Base-by-base conservation (phyloP, 1,140 invertebrate species). In the Drosophila leontia region DNA sequence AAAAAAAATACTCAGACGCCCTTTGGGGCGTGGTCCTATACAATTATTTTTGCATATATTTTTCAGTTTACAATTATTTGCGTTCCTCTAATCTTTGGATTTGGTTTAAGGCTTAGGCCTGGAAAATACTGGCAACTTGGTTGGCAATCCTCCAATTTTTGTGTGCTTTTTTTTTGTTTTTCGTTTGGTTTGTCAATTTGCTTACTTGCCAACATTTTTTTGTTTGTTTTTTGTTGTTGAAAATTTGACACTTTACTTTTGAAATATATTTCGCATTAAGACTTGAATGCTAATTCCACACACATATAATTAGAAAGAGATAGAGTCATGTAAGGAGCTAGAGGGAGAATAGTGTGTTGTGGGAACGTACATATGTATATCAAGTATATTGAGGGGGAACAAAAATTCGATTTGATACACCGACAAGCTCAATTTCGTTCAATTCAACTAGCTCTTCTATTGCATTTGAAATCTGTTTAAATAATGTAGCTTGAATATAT, bases 231-330 rank as follows among this genome's bases (percentile, higher is more conserved):
- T 57, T 57, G 37, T 23, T 34, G 8, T 68, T 65, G 57, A 68
- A 84, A 84, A 84, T 85, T 84, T 85, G 62, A 84, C 77, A 84
- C 81, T 72, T 79, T 77, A 67, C 61, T 64, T 63, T 58, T 48
- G 47, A 77, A 79, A 74, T 44, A 60, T 44, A 58, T 57, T 69
- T 70, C 50, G 69, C 37, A 50, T 71, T 71, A 32, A 57, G 45
- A 50, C 51, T 71, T 50, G 35, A 59, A 71, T 59, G 53, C 67
- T 72, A 70, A 71, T 71, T 70, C 51, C 50, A 70, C 69, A 59
- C 69, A 50, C 65, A 71, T 44, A 58, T 57, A 48, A 72, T 32
- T 23, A 51, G 19, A 71, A n/a, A 47, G 42, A 55, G 41, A 67
- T 17, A 48, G 35, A 39, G 39, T 39, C 13, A 44, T 37, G 19